Evolutionary conservation across 2,797 vertebrate species (phyloP), one percentile per base, ranked within the genome.

Genomic region (Crenichthys baileyi): DNA sequence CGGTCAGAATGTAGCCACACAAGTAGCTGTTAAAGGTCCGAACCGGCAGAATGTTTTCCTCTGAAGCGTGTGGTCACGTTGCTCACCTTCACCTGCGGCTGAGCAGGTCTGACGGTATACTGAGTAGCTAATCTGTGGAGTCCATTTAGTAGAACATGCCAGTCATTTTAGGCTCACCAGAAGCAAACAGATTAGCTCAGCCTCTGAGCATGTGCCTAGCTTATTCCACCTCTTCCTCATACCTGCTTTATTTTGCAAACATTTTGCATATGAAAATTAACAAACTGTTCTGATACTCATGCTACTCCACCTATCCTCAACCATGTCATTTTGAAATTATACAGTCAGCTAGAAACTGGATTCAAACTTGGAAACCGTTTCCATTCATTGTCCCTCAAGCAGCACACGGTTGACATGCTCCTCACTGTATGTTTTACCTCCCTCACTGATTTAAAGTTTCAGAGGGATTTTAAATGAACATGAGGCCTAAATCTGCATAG

Each of bases 51-150:
- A 22, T 55, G 56, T 53, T 81, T 24, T 65, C 56, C 56, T 50
- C 24, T 41, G 41, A 70, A 79, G 75, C 63, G 77, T 81, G 85
- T 87, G 76, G 85, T 89, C 86, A 87, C 78, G 7, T 55, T 5
- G 70, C 65, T 71, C 76, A 9, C 76, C 87, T 78, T 82, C 26
- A 84, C 72, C 85, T 83, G 73, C 77, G 75, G 85, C 73, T 18
- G 55, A 63, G 56, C 53, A 15, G 48, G 39, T 44, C 68, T 72
- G 76, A 82, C 72, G 56, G 71, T 16, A 77, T 9, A n/a, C 84
- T 84, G 86, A 87, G 78, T 87, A 87, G 84, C 70, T 79, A 31
- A 53, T 70, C 70, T 11, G 22, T 81, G 50, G 29, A 84, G 60
- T 71, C 75, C 70, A 86, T 76, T 76, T 81, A 46, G 29, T 79